These are phyloP conservation scores for Choristoneura rosaceana DNA, from an alignment of 2,888 invertebrate species.

Conservation along the genomic window DNA sequence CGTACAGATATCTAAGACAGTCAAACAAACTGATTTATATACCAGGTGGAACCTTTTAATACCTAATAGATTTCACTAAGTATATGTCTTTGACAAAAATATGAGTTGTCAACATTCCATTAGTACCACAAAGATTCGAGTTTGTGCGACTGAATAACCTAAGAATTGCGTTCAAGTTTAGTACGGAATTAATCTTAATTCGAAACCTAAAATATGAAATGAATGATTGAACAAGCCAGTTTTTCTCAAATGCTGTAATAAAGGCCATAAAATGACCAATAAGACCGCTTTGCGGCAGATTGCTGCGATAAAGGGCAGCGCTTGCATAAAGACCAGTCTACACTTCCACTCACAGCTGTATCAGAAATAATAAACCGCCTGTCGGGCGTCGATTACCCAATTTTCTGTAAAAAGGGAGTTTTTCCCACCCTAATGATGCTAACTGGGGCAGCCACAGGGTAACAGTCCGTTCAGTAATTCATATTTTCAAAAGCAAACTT, in stretches of 20 bases:
- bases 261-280: not conserved
- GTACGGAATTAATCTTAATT: not conserved
- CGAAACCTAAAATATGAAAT: too few species aligned
- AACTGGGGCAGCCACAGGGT: constrained; percentile 47
- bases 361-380: constrained; percentile 46
- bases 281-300: not conserved
- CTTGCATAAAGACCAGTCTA: constrained; percentile 32
- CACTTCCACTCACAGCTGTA: constrained; percentile 58
- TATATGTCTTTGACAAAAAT: too few species aligned
- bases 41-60: too few species aligned
- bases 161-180: too few species aligned
- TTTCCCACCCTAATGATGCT: constrained; percentile 55
- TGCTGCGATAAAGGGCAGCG: constrained; percentile 25
- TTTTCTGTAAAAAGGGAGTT: constrained; percentile 68
- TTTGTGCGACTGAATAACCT: too few species aligned
- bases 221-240: too few species aligned
- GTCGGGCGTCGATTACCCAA: constrained; percentile 72
- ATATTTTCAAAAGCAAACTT: not conserved
- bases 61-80: too few species aligned
- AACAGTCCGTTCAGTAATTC: not conserved
- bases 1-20: too few species aligned
- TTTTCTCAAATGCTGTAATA: not conserved
- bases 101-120: too few species aligned
- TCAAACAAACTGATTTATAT: too few species aligned
- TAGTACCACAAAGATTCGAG: too few species aligned